Evolutionary conservation across 2,797 vertebrate species (phyloP), one percentile per base, ranked within the genome.

Genomic region (Acanthurus leucopareius): DNA sequence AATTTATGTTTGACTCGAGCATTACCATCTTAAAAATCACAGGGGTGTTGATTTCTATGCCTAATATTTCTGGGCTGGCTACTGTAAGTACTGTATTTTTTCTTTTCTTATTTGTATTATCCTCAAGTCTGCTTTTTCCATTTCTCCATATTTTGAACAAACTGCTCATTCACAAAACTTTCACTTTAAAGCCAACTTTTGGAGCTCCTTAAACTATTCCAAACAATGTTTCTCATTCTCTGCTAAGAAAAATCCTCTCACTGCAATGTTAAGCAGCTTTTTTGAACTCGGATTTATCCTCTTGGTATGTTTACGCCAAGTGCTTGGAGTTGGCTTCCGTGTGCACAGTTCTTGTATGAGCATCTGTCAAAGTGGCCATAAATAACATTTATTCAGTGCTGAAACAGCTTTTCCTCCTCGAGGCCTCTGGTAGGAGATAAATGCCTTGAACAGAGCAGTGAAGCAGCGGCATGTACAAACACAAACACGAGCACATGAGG

Each of bases 341-440:
- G 65, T 83, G 67, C 62, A 67, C 32, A 82, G 74, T 81, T 87
- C 74, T 76, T 88, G 71, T 77, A 77, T 85, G 79, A 89, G 79
- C 67, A 71, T 87, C 80, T 87, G 88, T 88, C 85, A 87, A 69
- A 86, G 22, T 66, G 48, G 68, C 69, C 77, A 88, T 90, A 89
- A 92, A 92, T 91, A 90, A 89, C 58, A 64, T 88, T 84, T 80
- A 89, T 87, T 89, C 74, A 80, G 71, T 16, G 53, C 58, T 80
- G 25, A 78, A 89, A 76, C 35, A 60, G 63, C 49, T 77, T 82
- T 83, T 79, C 73, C 82, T 77, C 47, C 60, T 64, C 53, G 25
- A 82, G 80, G 68, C 71, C 69, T 86, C 48, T 19, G 75, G 44
- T 9, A 58, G 20, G 61, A 79, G 71, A 88, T 83, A 80, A 84